Evolutionary conservation across 2,797 vertebrate species (phyloP).

Genomic region (Lepilemur septentrionalis): DNA sequence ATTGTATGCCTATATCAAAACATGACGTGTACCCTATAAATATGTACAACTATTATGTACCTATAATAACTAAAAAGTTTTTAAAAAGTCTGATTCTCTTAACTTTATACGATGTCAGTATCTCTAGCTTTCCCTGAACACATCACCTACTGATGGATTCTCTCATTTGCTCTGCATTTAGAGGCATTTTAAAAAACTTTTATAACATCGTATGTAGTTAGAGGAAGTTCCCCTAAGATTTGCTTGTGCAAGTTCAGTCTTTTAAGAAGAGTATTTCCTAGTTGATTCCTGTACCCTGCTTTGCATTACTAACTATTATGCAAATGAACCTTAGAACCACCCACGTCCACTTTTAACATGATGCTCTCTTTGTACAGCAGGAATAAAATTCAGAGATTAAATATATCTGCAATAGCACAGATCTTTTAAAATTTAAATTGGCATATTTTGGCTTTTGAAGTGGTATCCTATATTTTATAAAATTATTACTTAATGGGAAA

Average conservation of each 20-base stretch:
- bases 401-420: background rate
- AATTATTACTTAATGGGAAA: constrained; percentile 45
- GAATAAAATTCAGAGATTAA: constrained; percentile 48
- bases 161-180: constrained; percentile 36
- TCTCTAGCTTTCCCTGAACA: background rate
- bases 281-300: constrained; percentile 17
- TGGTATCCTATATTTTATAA: constrained; percentile 41
- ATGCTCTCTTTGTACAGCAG: constrained; percentile 1
- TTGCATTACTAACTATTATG: constrained; percentile 38
- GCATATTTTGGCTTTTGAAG: background rate
- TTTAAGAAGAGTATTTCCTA: constrained; percentile 51
- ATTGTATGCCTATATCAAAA: background rate
- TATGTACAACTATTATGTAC: background rate
- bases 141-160: background rate
- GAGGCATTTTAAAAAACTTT: constrained; percentile 18
- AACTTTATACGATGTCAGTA: background rate
- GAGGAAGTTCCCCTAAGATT: constrained; percentile 15
- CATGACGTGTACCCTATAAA: background rate
- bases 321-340: constrained; percentile 59
- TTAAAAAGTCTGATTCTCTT: background rate
- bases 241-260: background rate
- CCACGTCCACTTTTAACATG: constrained; percentile 3
- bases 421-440: constrained; percentile 55
- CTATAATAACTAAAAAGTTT: background rate
- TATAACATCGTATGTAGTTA: constrained; percentile 48